Conservation (phyloP, 2,113 vertebrate species). For the Circaetus cinerascens region DNA sequence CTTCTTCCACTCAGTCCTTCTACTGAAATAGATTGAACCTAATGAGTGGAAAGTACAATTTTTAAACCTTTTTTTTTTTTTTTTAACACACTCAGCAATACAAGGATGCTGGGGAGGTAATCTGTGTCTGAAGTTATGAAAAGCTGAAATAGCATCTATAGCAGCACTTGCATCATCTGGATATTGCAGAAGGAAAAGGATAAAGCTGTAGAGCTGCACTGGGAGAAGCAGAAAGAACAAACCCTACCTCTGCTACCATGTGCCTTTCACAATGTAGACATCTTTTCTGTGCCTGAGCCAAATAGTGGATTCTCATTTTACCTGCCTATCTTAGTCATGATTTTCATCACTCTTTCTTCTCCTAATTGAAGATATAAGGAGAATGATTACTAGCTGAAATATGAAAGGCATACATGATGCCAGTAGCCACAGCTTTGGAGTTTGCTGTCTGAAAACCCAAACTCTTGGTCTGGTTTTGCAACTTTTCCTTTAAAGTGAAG, state of each 20-base stretch:
- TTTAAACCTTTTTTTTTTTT: not conserved
- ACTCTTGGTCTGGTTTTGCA: not conserved
- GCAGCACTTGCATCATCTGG: not conserved
- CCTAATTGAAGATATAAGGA: not conserved
- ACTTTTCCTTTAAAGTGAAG: not conserved
- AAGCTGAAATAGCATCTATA: not conserved
- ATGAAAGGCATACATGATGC: not conserved
- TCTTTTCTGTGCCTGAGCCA: not conserved
- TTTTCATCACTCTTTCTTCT: not conserved
- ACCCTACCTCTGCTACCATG: accelerated
- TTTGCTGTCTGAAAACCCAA: not conserved
- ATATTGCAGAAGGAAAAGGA: not conserved
- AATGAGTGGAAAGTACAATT: not conserved
- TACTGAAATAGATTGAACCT: not conserved
- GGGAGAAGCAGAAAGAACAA: not conserved
- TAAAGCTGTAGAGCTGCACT: not conserved
- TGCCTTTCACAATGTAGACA: not conserved
- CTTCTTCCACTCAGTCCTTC: not conserved
- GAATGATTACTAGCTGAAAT: not conserved
- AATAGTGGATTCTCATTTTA: accelerated
- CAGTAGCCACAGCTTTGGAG: not conserved
- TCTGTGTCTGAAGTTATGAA: not conserved
- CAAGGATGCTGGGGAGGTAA: not conserved
- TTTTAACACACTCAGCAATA: not conserved
- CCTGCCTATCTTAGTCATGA: not conserved